phyloP scores from a whole-genome alignment of 2,797 vertebrate species.

The Geotria australis region DNA sequence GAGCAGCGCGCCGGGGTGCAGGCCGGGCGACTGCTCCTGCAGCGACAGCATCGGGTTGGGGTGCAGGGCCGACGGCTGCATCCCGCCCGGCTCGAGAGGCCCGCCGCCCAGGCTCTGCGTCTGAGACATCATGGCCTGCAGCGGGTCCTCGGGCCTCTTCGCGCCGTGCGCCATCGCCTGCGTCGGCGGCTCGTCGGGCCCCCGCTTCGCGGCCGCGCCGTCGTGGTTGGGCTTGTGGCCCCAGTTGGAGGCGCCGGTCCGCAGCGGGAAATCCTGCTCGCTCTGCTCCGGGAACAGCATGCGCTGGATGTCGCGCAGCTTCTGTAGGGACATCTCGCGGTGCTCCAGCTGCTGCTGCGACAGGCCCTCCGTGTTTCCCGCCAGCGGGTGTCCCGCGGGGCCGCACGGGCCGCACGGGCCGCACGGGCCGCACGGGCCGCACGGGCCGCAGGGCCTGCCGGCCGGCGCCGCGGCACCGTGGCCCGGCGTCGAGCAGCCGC shows the following conservation, averaged over 20 bases:
- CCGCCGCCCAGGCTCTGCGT: slow-evolving; percentile 35
- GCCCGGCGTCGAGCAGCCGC: too few species aligned
- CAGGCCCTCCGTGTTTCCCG: slow-evolving; percentile 25
- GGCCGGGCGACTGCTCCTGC: too few species aligned
- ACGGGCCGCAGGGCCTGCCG: too few species aligned
- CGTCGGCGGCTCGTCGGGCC: slow-evolving; percentile 5
- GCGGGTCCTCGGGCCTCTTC: slow-evolving; percentile 73
- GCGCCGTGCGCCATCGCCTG: slow-evolving; percentile 7
- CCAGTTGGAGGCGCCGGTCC: slow-evolving; percentile 19
- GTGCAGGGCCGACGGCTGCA: slow-evolving; percentile 11
- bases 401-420: too few species aligned
- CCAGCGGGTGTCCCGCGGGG: too few species aligned
- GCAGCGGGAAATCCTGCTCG: slow-evolving; percentile 10
- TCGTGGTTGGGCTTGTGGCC: slow-evolving; percentile 9
- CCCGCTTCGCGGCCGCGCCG: slow-evolving; percentile 12
- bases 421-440: too few species aligned
- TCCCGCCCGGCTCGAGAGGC: not conserved
- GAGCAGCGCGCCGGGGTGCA: not conserved
- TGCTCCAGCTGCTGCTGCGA: slow-evolving; percentile 93
- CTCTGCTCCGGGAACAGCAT: slow-evolving; percentile 12
- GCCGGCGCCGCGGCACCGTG: slow-evolving; percentile 17
- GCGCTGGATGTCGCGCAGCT: slow-evolving; percentile 66
- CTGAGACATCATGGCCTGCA: slow-evolving; percentile 84
- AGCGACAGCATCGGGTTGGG: slow-evolving; percentile 9
- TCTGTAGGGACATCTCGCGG: slow-evolving; percentile 73